Evolutionary conservation across 1,140 invertebrate genomes (phyloP).

Genomic region (Luehdorfia chinensis): DNA sequence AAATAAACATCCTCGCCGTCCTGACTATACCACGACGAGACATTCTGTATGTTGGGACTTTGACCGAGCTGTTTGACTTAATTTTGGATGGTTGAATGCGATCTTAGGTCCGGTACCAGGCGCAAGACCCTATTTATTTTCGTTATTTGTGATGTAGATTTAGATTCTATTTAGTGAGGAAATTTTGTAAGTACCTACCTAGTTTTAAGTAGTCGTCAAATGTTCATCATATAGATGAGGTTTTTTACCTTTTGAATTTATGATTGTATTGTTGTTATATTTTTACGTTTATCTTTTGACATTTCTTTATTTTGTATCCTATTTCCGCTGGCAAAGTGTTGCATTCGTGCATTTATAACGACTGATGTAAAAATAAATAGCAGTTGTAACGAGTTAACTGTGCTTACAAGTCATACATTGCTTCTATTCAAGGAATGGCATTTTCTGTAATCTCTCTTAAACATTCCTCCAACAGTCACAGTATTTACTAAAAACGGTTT

Average conservation of each 20-base stretch:
- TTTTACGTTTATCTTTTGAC: conserved; percentile 57
- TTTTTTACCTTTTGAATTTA: conserved; percentile 48
- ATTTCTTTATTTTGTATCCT: conserved; percentile 47
- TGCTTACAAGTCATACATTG: background rate
- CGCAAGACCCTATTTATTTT: conserved; percentile 27
- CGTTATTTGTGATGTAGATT: conserved; percentile 53
- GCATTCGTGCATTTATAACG: conserved; percentile 61
- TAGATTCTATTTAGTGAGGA: conserved; percentile 28
- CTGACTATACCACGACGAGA: background rate
- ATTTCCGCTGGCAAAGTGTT: conserved; percentile 39
- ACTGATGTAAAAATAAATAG: conserved; percentile 8
- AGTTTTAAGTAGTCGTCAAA: conserved; percentile 24
- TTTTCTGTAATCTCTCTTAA: conserved; percentile 36
- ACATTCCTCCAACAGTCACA: conserved; percentile 45
- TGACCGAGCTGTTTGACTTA: conserved; percentile 2
- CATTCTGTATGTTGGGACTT: background rate
- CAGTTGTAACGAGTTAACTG: background rate
- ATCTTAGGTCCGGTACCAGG: background rate
- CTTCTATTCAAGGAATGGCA: conserved; percentile 23
- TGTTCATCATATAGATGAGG: conserved; percentile 28
- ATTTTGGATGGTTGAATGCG: background rate
- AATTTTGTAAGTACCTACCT: conserved; percentile 38
- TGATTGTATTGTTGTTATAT: conserved; percentile 35
- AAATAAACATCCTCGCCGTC: background rate
- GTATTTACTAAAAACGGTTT: conserved; percentile 24